A percentile compares a stretch with the other conserved stretches of the same genome.
Evolutionary conservation across 2,888 invertebrate species (phyloP).

Genomic region (Beris chalybata): DNA sequence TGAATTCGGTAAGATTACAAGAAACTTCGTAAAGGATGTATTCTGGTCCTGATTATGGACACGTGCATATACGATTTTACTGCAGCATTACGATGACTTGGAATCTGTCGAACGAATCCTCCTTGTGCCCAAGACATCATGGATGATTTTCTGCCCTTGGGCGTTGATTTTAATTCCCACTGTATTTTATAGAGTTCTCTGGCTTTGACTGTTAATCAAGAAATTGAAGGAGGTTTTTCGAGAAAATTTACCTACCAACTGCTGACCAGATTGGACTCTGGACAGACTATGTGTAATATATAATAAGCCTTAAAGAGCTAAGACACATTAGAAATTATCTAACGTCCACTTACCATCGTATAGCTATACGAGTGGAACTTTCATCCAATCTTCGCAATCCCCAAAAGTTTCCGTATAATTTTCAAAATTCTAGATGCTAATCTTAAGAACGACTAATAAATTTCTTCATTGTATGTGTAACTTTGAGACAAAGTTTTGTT

Average conservation of each 20-base stretch:
- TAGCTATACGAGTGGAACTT: background rate
- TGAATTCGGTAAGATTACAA: slow-evolving; percentile 24
- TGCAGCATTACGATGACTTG: slow-evolving; percentile 21
- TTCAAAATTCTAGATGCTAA: slow-evolving; percentile 31
- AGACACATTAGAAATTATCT: slow-evolving; percentile 18
- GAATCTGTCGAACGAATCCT: slow-evolving; percentile 21
- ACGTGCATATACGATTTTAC: slow-evolving; percentile 27
- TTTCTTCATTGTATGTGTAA: slow-evolving; percentile 34
- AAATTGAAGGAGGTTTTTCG: slow-evolving; percentile 27
- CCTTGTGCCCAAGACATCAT: slow-evolving; percentile 3
- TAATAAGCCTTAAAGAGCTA: background rate
- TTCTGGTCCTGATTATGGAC: slow-evolving; percentile 26
- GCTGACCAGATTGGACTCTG: slow-evolving; percentile 1
- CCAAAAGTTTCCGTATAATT: slow-evolving; percentile 32
- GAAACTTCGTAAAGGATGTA: slow-evolving; percentile 19
- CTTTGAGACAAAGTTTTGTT: slow-evolving; percentile 25
- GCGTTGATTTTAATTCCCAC: slow-evolving; percentile 20
- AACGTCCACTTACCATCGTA: background rate
- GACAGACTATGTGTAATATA: background rate
- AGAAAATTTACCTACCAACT: background rate
- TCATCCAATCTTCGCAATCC: slow-evolving; percentile 1
- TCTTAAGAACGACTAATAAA: slow-evolving; percentile 36
- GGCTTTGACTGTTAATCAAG: slow-evolving; percentile 23
- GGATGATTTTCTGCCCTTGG: slow-evolving; percentile 25
- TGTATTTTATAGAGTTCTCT: slow-evolving; percentile 15